Evolutionary conservation across 1,140 invertebrate species (phyloP).

Genomic region (Eupristina koningsbergeri): DNA sequence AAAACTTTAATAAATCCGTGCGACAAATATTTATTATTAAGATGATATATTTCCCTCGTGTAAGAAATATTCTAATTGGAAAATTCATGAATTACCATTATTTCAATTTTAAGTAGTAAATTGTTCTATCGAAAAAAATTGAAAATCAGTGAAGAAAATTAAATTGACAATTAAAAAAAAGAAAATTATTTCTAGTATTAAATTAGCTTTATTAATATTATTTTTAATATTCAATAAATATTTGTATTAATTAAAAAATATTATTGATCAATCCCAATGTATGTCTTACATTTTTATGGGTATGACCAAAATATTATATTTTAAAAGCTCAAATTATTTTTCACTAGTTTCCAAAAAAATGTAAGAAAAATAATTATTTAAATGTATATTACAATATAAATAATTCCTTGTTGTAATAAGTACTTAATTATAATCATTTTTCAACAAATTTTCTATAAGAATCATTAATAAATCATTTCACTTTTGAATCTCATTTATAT

Average conservation of each 20-base stretch:
- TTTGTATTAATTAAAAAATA: not conserved
- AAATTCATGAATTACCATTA: not conserved
- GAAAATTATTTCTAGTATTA: too few relatives aligned
- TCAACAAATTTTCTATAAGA: not conserved
- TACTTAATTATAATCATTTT: not conserved
- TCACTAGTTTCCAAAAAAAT: not conserved
- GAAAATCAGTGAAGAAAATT: too few relatives aligned
- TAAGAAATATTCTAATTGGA: not conserved
- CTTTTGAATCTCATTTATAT: too few relatives aligned
- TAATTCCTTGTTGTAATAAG: not conserved
- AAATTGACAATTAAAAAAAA: too few relatives aligned
- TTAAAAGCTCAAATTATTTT: too few relatives aligned
- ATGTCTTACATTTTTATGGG: too few relatives aligned
- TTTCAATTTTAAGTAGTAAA: too few relatives aligned
- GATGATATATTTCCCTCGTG: not conserved
- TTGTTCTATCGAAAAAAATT: too few relatives aligned
- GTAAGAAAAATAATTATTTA: not conserved
- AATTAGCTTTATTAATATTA: not conserved
- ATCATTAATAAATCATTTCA: not conserved
- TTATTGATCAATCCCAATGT: not conserved
- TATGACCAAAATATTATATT: too few relatives aligned
- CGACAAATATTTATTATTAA: not conserved
- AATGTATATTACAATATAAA: not conserved
- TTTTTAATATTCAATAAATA: not conserved
- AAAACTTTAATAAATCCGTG: not conserved